Evolutionary conservation across 2,888 invertebrate genomes (phyloP), one percentile per base, ranked within the genome.

Genomic region (Notodonta ziczac): DNA sequence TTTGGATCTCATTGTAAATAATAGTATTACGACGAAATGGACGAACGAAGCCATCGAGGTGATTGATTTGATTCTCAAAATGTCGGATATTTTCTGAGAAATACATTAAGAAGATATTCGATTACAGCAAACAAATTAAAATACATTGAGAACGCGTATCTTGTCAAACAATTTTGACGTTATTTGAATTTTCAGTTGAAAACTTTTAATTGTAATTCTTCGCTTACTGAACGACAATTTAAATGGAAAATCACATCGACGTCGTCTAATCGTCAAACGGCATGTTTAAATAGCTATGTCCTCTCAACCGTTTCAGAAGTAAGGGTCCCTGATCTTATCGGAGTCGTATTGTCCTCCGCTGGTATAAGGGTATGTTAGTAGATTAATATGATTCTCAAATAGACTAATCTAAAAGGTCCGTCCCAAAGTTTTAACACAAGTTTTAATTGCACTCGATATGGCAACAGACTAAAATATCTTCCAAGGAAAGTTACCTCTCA

Each of bases 321-420:
- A 66, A 67, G 62, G 65, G 66, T 57, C 58, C 55, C 46, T 70
- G 60, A 69, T 69, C 57, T 54, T 56, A 68, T 60, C 57, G 63
- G 56, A 56, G 42, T 61, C 59, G 55, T 63, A 63, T 67, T 70
- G 61, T 72, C 55, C 48, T 51, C 48, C 13, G 32, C 24, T 16
- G 59, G 51, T 48, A n/a, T 65, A 57, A 56, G 61, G 62, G 62
- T 61, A 65, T 64, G 66, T 72, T 70, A 72, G 58, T 61, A 62
- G 64, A 75, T 74, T 68, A 74, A 69, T 62, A 74, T 63, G 54
- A 64, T 59, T 10, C 57, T 67, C 64, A 69, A 68, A 65, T 63
- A 57, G 46, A 61, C 61, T 42, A 42, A 42, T 7, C 42, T 42
- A 10, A 12, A 42, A 42, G 42, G 4, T 42, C 10, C 42, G 9